Evolutionary conservation across 2,113 vertebrate genomes (phyloP).

Genomic region (Bufo gargarizans): DNA sequence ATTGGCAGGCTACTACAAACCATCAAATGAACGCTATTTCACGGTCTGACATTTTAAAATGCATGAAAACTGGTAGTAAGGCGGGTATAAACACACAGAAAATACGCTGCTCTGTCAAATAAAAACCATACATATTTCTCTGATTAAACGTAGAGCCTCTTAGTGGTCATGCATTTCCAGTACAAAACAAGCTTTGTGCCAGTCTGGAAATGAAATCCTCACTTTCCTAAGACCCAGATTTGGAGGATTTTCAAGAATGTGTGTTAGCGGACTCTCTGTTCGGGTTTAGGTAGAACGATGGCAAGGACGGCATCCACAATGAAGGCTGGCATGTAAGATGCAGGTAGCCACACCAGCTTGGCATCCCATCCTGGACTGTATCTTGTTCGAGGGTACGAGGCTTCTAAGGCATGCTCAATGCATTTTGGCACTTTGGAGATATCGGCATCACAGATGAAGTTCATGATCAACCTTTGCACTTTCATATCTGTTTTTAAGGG

Average conservation of each 20-base stretch:
- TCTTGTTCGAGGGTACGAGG: slow-evolving; percentile 81
- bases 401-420: slow-evolving; percentile 86
- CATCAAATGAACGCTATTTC: neutral
- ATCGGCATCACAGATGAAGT: slow-evolving; percentile 81
- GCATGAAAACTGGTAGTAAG: neutral
- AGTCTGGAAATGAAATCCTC: neutral
- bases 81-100: neutral
- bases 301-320: slow-evolving; percentile 80
- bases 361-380: slow-evolving; percentile 96
- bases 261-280: slow-evolving; percentile 68
- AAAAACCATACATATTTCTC: neutral
- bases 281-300: slow-evolving; percentile 83
- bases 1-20: neutral
- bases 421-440: slow-evolving; percentile 86
- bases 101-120: neutral
- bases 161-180: neutral
- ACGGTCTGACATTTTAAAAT: neutral
- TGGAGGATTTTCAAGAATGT: neutral
- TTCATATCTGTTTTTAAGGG: slow-evolving; percentile 74
- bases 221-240: neutral
- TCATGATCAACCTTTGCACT: slow-evolving; percentile 83
- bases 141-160: neutral
- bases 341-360: slow-evolving; percentile 90
- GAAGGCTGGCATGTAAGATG: slow-evolving; percentile 87
- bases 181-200: neutral